Base-by-base conservation (phyloP, 2,888 invertebrate species). In the Dasysyrphus albostriatus region DNA sequence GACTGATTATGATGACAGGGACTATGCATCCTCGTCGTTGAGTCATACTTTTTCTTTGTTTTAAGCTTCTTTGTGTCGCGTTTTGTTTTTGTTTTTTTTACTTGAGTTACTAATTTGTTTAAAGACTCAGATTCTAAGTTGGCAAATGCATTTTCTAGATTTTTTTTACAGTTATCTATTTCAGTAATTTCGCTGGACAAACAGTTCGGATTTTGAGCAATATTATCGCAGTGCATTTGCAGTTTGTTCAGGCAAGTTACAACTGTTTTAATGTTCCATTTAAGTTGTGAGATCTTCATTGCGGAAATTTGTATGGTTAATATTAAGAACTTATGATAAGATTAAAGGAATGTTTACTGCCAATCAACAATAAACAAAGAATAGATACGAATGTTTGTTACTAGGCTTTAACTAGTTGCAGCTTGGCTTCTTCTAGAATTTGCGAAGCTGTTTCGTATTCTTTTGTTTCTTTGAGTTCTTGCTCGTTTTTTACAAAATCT, bases 381-480 rank as follows among this genome's bases (percentile, higher is more conserved):
- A 61, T 0, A 12, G n/a, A 16, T 39, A 16, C 61, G 63, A n/a
- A 58, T 6, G 32, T 19, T 12, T 19, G 5, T 51, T 24, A 67
- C 67, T 87, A 83, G 47, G 61, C 79, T 34, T 79, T 87, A 32
- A 77, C 67, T 63, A 87, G 65, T n/a, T 87, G 87, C n/a, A 91
- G 89, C 89, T 95, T 94, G 1, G 96, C 95, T 81, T 95, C 96
- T 89, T 94, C 94, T 5, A 98, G 91, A 14, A 95, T 93, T 91
- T 94, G 94, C 83, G 94, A 90, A 0, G 98, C 98, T 9, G 95
- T 93, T 37, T 92, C 91, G 90, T 96, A 98, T 82, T 96, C 96
- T 90, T 95, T 95, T 19, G 94, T 92, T 88, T 96, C 96, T 90
- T 95, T 95, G n/a, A 98, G 94, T 90, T 98, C 97, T 90, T 94